A percentile compares a stretch with the other conserved stretches of the same genome.
These are phyloP conservation scores for Dryas iulia DNA, from an alignment of 1,140 invertebrate species.

Conservation along the genomic window DNA sequence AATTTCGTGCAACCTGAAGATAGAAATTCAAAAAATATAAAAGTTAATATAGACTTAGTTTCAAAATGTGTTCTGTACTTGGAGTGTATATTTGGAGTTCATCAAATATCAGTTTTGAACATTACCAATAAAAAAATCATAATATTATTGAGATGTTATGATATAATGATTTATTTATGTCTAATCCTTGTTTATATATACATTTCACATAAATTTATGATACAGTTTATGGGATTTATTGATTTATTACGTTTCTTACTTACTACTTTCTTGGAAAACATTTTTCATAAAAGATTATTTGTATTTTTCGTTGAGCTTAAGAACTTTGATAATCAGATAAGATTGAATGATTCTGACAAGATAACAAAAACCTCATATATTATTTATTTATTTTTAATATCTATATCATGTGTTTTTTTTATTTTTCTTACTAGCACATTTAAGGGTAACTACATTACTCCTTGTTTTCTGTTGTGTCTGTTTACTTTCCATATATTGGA, in stretches of 20 bases:
- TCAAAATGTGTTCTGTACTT: not conserved
- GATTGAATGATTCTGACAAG: not conserved
- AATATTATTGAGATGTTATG: not conserved
- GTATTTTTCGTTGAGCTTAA: not conserved
- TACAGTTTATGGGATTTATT: not conserved
- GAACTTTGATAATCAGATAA: not conserved
- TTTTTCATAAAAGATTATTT: not conserved
- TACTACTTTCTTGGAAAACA: not conserved
- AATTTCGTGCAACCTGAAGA: not conserved
- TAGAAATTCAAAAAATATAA: not conserved
- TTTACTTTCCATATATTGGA: constrained; percentile 1
- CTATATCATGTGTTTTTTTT: not conserved
- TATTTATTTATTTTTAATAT: not conserved
- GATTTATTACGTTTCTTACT: not conserved
- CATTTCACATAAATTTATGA: not conserved
- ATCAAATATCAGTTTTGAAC: not conserved
- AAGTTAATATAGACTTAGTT: not conserved
- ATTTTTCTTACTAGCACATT: not conserved
- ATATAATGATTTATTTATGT: not conserved
- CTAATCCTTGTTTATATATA: not conserved
- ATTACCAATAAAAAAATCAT: not conserved
- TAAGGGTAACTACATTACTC: not conserved
- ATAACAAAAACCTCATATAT: not conserved
- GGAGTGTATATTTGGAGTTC: not conserved
- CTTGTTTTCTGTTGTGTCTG: not conserved